These are phyloP conservation scores for Diploscapter pachys DNA, from an alignment of 1,140 invertebrate genomes.

Conservation along the genomic window DNA sequence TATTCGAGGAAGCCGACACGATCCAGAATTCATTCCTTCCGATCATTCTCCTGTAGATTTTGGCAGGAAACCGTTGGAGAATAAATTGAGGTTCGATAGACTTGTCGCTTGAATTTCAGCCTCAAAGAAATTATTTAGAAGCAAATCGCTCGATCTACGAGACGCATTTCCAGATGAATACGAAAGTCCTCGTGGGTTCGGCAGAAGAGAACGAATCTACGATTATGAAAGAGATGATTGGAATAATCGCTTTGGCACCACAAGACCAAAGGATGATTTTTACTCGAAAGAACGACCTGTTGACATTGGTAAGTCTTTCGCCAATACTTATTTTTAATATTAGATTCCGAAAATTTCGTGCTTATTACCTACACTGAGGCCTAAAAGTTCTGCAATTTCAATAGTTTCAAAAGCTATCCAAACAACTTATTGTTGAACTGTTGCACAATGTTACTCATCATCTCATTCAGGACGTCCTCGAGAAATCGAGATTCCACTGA, in stretches of 20 bases:
- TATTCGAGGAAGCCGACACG: background rate
- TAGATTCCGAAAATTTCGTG: slow-evolving; percentile 5
- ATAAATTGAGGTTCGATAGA: slow-evolving; percentile 3
- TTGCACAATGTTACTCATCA: too few relatives aligned
- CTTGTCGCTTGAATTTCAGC: background rate
- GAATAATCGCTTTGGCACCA: slow-evolving; percentile 10
- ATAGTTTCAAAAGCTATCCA: background rate
- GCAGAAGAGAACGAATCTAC: slow-evolving; percentile 19
- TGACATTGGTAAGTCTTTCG: slow-evolving; percentile 13
- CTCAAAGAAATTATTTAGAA: slow-evolving; percentile 12
- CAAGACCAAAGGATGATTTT: slow-evolving; percentile 8
- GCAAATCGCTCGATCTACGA: slow-evolving; percentile 23
- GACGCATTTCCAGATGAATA: slow-evolving; percentile 22
- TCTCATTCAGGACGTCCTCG: background rate
- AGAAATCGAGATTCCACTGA: slow-evolving; percentile 16
- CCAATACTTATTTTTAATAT: slow-evolving; percentile 15
- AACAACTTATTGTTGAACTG: too few relatives aligned
- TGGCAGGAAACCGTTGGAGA: slow-evolving; percentile 6
- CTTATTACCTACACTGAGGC: background rate
- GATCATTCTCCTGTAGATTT: slow-evolving; percentile 4
- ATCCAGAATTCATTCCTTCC: slow-evolving; percentile 7
- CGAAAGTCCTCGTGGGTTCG: slow-evolving; percentile 17
- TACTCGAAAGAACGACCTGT: slow-evolving; percentile 5
- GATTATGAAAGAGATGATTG: slow-evolving; percentile 18
- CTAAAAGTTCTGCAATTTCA: background rate